Evolutionary conservation across 2,888 invertebrate species (phyloP).

Genomic region (Oxystoma pomonae): DNA sequence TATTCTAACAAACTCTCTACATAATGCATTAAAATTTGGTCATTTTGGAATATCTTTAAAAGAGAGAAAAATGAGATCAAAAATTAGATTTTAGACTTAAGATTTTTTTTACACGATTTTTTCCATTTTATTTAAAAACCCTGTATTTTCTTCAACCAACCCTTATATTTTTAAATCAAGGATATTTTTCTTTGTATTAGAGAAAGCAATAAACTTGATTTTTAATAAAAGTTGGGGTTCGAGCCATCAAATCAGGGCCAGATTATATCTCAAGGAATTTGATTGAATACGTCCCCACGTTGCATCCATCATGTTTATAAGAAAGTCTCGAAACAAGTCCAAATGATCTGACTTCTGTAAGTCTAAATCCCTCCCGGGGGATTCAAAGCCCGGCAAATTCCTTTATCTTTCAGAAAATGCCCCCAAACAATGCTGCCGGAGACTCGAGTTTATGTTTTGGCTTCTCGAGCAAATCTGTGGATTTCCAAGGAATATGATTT

Average conservation of each 20-base stretch:
- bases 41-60: no score
- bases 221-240: slow-evolving; percentile 27
- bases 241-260: slow-evolving; percentile 36
- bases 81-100: no score
- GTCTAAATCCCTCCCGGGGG: slow-evolving; percentile 36
- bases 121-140: no score
- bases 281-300: slow-evolving; percentile 39
- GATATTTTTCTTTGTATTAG: no score
- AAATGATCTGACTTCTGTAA: slow-evolving; percentile 41
- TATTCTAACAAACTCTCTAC: no score
- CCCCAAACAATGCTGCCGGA: not conserved
- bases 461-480: slow-evolving; percentile 1
- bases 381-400: slow-evolving; percentile 33
- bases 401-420: slow-evolving; percentile 30
- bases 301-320: slow-evolving; percentile 41
- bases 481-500: no score
- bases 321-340: slow-evolving; percentile 37
- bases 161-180: no score
- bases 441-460: not conserved
- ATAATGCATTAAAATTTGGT: no score
- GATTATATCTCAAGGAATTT: slow-evolving; percentile 40
- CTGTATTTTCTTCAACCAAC: no score
- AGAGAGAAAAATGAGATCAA: no score
- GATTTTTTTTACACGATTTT: no score
- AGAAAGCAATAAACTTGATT: no score